Evolutionary conservation across 1,140 invertebrate species (phyloP).

Genomic region (Tetramorium alpestre): DNA sequence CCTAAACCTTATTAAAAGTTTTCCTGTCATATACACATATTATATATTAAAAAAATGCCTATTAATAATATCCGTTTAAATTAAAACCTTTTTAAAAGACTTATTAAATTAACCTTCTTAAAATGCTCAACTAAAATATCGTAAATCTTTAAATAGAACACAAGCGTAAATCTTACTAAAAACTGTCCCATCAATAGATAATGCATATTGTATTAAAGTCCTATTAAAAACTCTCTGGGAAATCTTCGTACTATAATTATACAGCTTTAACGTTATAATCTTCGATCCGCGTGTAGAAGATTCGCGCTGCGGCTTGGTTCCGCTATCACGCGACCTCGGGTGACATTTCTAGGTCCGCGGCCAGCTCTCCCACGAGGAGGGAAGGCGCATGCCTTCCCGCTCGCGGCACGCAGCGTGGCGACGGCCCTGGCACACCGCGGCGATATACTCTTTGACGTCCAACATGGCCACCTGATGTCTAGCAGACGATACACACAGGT

Average conservation of each 20-base stretch:
- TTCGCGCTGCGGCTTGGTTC: not conserved
- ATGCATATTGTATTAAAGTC: not conserved
- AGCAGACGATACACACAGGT: constrained; percentile 83
- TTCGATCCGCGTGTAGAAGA: not conserved
- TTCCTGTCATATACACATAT: too few relatives aligned
- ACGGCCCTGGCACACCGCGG: constrained; percentile 54
- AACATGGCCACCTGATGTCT: constrained; percentile 83
- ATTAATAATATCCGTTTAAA: too few relatives aligned
- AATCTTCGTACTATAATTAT: not conserved
- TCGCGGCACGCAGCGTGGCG: constrained; percentile 25
- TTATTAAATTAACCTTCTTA: too few relatives aligned
- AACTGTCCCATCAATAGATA: not conserved
- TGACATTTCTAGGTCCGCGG: not conserved
- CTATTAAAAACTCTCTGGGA: not conserved
- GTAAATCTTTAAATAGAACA: too few relatives aligned
- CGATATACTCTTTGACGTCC: constrained; percentile 69
- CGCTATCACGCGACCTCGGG: constrained; percentile 9
- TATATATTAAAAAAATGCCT: too few relatives aligned
- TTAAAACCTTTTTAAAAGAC: too few relatives aligned
- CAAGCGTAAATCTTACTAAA: too few relatives aligned
- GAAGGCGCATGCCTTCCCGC: not conserved
- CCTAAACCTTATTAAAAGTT: too few relatives aligned
- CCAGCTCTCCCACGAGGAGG: not conserved
- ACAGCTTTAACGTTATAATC: not conserved
- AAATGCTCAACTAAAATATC: too few relatives aligned